phyloP scores from a whole-genome alignment of 2,113 vertebrate species.

The Gymnorhina tibicen region DNA sequence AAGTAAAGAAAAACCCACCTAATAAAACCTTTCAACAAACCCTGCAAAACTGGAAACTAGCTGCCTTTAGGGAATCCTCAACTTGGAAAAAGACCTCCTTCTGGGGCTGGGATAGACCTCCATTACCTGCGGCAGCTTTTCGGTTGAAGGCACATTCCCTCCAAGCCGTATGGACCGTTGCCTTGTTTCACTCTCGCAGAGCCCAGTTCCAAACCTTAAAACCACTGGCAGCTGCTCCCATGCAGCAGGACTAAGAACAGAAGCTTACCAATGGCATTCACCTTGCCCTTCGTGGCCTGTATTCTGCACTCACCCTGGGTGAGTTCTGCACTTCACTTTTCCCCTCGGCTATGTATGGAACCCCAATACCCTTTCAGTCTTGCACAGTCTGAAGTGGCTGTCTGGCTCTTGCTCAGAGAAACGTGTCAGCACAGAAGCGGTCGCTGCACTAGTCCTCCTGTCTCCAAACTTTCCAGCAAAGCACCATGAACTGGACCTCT shows the following conservation, averaged over 20 bases:
- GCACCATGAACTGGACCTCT: background rate
- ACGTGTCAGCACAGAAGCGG: background rate
- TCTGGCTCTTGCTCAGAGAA: background rate
- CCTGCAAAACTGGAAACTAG: too few species aligned
- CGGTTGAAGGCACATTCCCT: too few species aligned
- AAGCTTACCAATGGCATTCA: background rate
- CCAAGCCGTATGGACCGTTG: background rate
- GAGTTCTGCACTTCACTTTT: background rate
- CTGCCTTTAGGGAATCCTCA: too few species aligned
- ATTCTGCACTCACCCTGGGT: background rate
- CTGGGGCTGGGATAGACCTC: too few species aligned
- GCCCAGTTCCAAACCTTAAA: background rate
- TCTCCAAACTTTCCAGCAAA: background rate
- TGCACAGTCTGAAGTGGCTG: rapidly evolving
- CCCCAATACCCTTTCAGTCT: background rate
- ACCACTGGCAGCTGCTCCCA: background rate
- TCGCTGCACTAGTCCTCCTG: background rate
- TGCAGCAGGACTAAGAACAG: background rate
- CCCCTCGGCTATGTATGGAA: background rate
- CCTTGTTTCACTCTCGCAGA: background rate
- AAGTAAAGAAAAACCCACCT: too few species aligned
- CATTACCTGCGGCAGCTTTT: too few species aligned
- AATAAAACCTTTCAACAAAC: too few species aligned
- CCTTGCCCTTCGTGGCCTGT: background rate
- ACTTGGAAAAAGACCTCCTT: too few species aligned